Percentiles rank a stretch among this genome's conserved stretches.
Conservation (phyloP, 2,797 vertebrate species). For the Anableps anableps region DNA sequence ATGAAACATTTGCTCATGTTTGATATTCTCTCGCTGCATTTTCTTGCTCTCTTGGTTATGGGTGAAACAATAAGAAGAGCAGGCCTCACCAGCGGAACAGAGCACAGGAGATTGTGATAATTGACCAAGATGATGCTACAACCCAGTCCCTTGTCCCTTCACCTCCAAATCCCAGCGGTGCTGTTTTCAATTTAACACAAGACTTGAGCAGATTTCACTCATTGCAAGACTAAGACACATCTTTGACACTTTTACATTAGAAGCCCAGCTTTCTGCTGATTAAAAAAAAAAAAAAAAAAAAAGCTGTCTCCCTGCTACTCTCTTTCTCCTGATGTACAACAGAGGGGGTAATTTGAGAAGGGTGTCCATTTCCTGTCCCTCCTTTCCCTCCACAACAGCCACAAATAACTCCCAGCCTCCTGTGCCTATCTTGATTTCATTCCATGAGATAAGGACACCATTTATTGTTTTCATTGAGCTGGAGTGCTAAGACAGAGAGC, state of each 20-base stretch:
- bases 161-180: slow-evolving; percentile 76
- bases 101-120: slow-evolving; percentile 68
- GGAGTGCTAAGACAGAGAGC: slow-evolving; percentile 76
- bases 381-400: slow-evolving; percentile 71
- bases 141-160: slow-evolving; percentile 54
- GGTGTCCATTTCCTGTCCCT: slow-evolving; percentile 77
- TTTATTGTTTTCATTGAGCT: slow-evolving; percentile 83
- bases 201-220: slow-evolving; percentile 71
- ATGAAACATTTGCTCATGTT: slow-evolving; percentile 1
- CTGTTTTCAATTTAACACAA: slow-evolving; percentile 82
- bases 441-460: slow-evolving; percentile 78
- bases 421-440: slow-evolving; percentile 78
- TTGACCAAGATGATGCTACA: slow-evolving; percentile 70
- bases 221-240: slow-evolving; percentile 62
- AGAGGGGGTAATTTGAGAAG: slow-evolving; percentile 68
- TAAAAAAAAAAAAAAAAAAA: slow-evolving; percentile 71
- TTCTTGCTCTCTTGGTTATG: slow-evolving; percentile 9
- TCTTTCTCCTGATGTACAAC: slow-evolving; percentile 40
- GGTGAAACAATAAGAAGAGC: background rate
- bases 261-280: slow-evolving; percentile 69
- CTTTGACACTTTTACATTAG: slow-evolving; percentile 82
- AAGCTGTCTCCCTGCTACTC: slow-evolving; percentile 40
- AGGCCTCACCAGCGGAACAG: slow-evolving; percentile 33
- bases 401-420: slow-evolving; percentile 79
- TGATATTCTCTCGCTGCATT: background rate